Evolutionary conservation across 2,113 vertebrate species (phyloP).

Genomic region (Litocranius walleri): DNA sequence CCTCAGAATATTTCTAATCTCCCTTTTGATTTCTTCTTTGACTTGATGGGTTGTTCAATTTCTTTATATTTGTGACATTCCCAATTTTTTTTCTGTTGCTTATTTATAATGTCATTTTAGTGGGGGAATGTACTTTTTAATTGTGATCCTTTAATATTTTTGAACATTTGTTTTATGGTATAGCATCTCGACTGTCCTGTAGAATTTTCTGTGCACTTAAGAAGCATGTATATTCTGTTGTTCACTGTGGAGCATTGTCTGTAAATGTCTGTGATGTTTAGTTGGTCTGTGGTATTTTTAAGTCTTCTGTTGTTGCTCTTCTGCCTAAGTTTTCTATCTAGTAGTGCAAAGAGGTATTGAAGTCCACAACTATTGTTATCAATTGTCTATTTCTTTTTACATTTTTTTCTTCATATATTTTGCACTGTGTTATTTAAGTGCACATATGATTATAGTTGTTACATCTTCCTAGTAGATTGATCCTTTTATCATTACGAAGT

Average conservation of each 20-base stretch:
- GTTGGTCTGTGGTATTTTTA: not conserved
- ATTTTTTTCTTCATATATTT: not conserved
- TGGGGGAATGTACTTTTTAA: not conserved
- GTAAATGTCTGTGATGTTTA: not conserved
- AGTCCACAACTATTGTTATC: not conserved
- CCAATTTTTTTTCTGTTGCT: not conserved
- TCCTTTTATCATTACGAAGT: not conserved
- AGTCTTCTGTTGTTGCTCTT: not conserved
- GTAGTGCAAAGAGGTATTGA: not conserved
- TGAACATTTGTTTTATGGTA: not conserved
- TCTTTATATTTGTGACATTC: not conserved
- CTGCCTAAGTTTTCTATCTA: not conserved
- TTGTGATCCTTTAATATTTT: not conserved
- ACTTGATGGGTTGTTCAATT: not conserved
- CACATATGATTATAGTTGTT: not conserved
- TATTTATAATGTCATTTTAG: not conserved
- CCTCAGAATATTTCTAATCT: not conserved
- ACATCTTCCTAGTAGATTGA: not conserved
- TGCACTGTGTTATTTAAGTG: not conserved
- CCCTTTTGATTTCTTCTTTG: not conserved
- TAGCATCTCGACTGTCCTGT: not conserved
- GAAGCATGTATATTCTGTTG: not conserved
- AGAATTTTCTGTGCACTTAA: not conserved
- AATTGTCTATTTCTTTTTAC: not conserved
- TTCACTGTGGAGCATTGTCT: not conserved